Percentiles rank a stretch among this genome's conserved stretches.
phyloP scores from a whole-genome alignment of 1,140 invertebrate genomes.

The Bursaphelenchus mucronatus region DNA sequence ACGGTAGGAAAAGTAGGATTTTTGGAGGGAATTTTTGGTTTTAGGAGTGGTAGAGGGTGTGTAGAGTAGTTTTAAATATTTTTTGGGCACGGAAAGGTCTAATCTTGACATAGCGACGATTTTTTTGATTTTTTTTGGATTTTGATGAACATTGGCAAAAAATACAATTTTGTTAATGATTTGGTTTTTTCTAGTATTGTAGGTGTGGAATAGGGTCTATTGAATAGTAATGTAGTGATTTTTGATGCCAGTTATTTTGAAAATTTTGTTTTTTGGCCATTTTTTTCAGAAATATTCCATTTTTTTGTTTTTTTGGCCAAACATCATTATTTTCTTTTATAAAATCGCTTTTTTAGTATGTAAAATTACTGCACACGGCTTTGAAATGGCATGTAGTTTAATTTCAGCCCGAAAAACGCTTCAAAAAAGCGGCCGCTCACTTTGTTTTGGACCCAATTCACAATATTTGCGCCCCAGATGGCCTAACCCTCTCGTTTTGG shows the following conservation, averaged over 20 bases:
- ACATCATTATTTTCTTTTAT: constrained; percentile 3
- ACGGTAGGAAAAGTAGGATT: not conserved
- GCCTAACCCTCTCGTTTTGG: constrained; percentile 29
- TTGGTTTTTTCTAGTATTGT: too few species aligned
- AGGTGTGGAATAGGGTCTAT: too few species aligned
- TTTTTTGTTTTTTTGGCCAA: constrained; percentile 5
- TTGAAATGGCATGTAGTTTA: not conserved
- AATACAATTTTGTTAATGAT: too few species aligned
- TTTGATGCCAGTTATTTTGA: not conserved
- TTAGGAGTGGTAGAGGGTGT: not conserved
- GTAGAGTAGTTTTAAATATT: not conserved
- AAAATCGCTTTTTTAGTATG: not conserved
- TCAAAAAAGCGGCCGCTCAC: constrained; percentile 19
- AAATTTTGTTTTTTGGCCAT: not conserved
- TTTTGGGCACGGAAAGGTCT: not conserved
- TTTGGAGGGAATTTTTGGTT: not conserved
- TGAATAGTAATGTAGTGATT: too few species aligned
- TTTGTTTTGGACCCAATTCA: constrained; percentile 26
- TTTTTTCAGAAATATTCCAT: constrained; percentile 2
- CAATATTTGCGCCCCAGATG: constrained; percentile 3
- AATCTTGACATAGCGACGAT: not conserved
- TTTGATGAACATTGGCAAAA: constrained; percentile 12
- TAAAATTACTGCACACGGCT: not conserved
- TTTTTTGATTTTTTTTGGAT: constrained; percentile 3
- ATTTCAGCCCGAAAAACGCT: constrained; percentile 15